phyloP scores from a whole-genome alignment of 2,113 vertebrate genomes.

The Pseudorectes ferrugineus region DNA sequence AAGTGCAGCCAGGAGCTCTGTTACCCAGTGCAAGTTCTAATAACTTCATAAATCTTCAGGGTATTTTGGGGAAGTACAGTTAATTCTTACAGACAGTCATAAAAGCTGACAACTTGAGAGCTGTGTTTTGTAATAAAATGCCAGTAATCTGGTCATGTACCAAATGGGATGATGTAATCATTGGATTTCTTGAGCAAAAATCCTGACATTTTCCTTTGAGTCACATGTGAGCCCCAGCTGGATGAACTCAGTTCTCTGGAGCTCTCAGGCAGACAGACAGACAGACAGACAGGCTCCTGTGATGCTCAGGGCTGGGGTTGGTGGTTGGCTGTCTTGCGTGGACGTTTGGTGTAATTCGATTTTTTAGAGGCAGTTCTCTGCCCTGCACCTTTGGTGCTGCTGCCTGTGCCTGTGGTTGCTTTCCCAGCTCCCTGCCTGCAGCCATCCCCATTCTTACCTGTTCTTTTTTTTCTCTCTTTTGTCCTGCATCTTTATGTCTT shows the following conservation, averaged over 20 bases:
- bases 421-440: not conserved
- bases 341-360: not conserved
- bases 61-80: not conserved
- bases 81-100: not conserved
- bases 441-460: not conserved
- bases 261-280: not conserved
- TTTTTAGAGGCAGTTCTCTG: not conserved
- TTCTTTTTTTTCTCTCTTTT: not conserved
- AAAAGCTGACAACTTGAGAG: not conserved
- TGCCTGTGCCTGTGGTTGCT: not conserved
- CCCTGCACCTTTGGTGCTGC: not conserved
- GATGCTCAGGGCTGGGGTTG: not conserved
- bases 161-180: not conserved
- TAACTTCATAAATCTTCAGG: not conserved
- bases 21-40: not conserved
- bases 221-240: not conserved
- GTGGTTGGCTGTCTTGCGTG: not conserved
- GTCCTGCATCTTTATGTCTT: not conserved
- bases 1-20: not conserved
- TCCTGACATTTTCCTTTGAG: not conserved
- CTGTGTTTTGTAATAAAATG: not conserved
- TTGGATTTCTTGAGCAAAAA: not conserved
- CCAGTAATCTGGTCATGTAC: not conserved
- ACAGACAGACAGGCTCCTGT: not conserved
- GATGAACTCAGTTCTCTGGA: not conserved